Conservation (phyloP, 2,797 vertebrate species). For the Pachyuromys duprasi region DNA sequence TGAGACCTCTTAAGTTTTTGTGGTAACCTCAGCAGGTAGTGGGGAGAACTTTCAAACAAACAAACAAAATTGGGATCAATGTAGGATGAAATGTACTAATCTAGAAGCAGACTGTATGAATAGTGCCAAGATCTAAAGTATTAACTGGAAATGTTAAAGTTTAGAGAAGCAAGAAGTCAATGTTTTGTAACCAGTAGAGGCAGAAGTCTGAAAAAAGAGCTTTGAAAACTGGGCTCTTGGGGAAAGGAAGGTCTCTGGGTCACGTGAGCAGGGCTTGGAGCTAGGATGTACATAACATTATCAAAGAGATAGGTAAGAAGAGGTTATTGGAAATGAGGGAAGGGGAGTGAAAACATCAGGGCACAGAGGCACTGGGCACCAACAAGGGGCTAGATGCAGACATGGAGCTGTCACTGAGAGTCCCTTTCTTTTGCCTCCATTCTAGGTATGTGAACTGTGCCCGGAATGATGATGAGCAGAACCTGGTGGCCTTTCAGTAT, state of each 20-base stretch:
- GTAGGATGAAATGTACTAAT: too few species aligned
- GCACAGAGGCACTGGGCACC: rapidly evolving
- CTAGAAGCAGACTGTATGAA: background rate
- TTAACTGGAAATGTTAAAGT: background rate
- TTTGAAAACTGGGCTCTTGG: background rate
- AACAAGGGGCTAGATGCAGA: background rate
- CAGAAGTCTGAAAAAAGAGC: background rate
- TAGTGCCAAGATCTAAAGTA: background rate
- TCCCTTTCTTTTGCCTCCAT: background rate
- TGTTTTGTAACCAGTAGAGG: background rate
- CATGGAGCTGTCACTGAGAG: background rate
- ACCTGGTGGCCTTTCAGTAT: conserved; percentile 86
- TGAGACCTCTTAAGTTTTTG: background rate
- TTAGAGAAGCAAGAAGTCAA: background rate
- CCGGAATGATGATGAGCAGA: conserved; percentile 84
- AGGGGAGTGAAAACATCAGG: background rate
- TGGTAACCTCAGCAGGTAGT: background rate
- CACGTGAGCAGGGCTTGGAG: background rate
- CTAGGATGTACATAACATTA: too few species aligned
- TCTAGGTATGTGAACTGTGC: conserved; percentile 87
- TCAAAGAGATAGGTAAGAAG: too few species aligned
- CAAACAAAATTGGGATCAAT: background rate
- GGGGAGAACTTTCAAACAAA: background rate
- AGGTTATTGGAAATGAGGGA: background rate
- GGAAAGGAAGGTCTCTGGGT: background rate